These are phyloP conservation scores for Phenganax marumi DNA, from an alignment of 92 coral and sea anemone species.

Conservation along the genomic window DNA sequence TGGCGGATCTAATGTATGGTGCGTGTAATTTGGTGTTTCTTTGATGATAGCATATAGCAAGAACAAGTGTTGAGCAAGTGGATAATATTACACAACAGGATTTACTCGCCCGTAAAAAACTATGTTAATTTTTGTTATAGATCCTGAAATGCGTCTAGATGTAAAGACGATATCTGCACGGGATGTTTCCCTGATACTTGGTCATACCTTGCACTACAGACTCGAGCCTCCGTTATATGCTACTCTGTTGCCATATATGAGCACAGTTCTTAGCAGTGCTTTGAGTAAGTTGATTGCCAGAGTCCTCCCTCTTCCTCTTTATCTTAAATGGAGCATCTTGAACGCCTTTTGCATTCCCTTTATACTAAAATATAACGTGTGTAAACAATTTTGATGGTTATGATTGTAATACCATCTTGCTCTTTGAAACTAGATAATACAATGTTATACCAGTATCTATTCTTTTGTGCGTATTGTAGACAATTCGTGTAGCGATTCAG, in stretches of 20 bases:
- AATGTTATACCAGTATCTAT: no score
- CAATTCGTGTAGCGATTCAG: conserved; percentile 75
- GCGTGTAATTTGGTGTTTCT: not conserved
- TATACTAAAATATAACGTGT: no score
- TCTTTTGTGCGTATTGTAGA: conserved; percentile 45
- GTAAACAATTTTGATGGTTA: no score
- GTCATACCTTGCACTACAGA: conserved; percentile 67
- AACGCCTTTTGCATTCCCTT: no score
- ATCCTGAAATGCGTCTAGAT: conserved; percentile 69
- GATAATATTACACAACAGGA: no score
- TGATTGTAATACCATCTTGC: no score
- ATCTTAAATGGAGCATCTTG: no score
- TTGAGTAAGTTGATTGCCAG: conserved; percentile 68
- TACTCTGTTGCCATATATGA: conserved; percentile 86
- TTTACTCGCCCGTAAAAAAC: no score
- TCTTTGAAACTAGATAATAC: no score
- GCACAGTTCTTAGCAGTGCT: conserved; percentile 80
- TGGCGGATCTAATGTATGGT: conserved; percentile 71
- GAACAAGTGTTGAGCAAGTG: not conserved
- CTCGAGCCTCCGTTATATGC: conserved; percentile 84
- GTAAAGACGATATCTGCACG: conserved; percentile 67
- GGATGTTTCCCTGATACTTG: conserved; percentile 84
- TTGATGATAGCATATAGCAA: not conserved
- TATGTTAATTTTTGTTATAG: conserved; percentile 37
- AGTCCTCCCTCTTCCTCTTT: not conserved